phyloP scores from a whole-genome alignment of 1,140 invertebrate species.

The Homarus americanus region DNA sequence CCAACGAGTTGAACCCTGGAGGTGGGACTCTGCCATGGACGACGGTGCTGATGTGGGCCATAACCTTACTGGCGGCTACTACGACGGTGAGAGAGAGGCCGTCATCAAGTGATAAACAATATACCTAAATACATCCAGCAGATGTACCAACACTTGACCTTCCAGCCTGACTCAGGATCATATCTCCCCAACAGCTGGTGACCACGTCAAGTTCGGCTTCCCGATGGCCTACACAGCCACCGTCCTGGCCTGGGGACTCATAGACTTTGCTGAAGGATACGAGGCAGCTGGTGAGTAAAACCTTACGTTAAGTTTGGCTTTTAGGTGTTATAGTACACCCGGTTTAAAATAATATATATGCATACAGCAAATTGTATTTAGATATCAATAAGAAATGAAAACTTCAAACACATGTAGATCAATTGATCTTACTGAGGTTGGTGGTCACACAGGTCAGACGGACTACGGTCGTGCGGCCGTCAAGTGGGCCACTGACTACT shows the following conservation, averaged over 20 bases:
- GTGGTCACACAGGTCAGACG: not conserved
- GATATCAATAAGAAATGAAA: too few species aligned
- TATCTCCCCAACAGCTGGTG: too few species aligned
- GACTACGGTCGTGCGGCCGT: not conserved
- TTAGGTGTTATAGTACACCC: too few species aligned
- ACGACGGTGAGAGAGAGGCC: not conserved
- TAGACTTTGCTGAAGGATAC: not conserved
- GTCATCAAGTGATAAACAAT: not conserved
- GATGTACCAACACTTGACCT: too few species aligned
- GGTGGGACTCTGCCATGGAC: not conserved
- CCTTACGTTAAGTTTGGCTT: too few species aligned
- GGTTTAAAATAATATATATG: too few species aligned
- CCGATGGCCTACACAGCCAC: too few species aligned
- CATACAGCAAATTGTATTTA: too few species aligned
- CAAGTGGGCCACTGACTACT: conserved; percentile 8
- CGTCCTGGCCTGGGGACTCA: not conserved
- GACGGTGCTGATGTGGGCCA: conserved; percentile 26
- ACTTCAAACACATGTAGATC: too few species aligned
- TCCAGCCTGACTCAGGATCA: too few species aligned
- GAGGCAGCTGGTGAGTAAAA: not conserved
- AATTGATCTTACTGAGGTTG: not conserved
- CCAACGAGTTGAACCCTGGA: not conserved
- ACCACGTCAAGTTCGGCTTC: too few species aligned
- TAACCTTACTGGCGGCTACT: conserved; percentile 5
- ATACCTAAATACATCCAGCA: too few species aligned